Percentiles rank a stretch among this genome's conserved stretches.
Evolutionary conservation across 2,888 invertebrate genomes (phyloP).

Genomic region (Mantis religiosa): DNA sequence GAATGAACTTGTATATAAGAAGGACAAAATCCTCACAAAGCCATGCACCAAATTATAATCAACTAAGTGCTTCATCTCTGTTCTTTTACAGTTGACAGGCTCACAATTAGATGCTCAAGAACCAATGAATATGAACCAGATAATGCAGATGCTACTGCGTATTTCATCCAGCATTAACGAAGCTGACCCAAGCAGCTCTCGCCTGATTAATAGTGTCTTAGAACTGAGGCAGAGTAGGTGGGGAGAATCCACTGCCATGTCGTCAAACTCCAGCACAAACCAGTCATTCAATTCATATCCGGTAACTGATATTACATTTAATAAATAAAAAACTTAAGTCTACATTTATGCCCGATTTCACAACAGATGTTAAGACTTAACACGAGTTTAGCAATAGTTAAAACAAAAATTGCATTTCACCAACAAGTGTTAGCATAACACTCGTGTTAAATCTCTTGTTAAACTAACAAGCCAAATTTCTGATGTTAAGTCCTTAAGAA

Average conservation of each 20-base stretch:
- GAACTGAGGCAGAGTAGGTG: conserved; percentile 19
- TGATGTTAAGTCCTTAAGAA: too few relatives aligned
- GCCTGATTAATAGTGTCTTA: conserved; percentile 16
- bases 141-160: conserved; percentile 23
- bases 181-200: conserved; percentile 4
- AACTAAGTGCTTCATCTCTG: too few relatives aligned
- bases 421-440: too few relatives aligned
- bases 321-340: not conserved
- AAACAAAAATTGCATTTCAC: too few relatives aligned
- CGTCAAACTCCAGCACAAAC: not conserved
- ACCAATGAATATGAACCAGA: conserved; percentile 21
- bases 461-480: too few relatives aligned
- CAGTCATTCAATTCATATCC: not conserved
- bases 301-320: not conserved
- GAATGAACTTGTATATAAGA: too few relatives aligned
- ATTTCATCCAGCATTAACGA: not conserved
- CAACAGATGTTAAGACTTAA: too few relatives aligned
- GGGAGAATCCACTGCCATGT: conserved; percentile 2
- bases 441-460: too few relatives aligned
- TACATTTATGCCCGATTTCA: too few relatives aligned
- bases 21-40: too few relatives aligned
- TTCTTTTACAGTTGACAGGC: conserved; percentile 36
- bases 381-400: too few relatives aligned
- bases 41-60: too few relatives aligned
- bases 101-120: conserved; percentile 35